phyloP scores from a whole-genome alignment of 1,140 invertebrate species.

The Drosophila sucinea region DNA sequence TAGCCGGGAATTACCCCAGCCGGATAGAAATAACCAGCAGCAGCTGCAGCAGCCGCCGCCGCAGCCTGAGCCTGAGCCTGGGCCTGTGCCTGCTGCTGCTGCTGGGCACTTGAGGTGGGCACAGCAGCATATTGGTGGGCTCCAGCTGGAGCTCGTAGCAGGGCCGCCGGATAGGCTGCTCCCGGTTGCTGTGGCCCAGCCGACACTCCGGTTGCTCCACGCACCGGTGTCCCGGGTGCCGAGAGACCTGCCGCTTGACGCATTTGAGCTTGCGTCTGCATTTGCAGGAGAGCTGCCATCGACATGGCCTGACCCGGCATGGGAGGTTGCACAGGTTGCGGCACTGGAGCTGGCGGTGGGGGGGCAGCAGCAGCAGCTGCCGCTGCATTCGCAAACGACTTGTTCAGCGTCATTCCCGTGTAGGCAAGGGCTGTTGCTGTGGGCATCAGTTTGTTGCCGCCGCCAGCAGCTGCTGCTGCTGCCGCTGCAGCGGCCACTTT shows the following conservation, averaged over 20 bases:
- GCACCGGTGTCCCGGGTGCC: slow-evolving; percentile 81
- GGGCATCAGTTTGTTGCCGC: slow-evolving; percentile 37
- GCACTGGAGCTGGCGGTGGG: slow-evolving; percentile 67
- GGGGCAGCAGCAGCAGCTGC: not conserved
- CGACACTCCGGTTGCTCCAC: slow-evolving; percentile 17
- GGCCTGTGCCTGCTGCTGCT: not conserved
- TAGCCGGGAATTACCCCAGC: slow-evolving; percentile 62
- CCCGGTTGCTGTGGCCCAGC: slow-evolving; percentile 27
- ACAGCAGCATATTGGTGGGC: slow-evolving; percentile 2
- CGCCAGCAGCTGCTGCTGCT: slow-evolving; percentile 48
- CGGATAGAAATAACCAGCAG: slow-evolving; percentile 71
- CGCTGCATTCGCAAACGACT: slow-evolving; percentile 83
- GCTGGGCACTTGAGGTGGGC: not conserved
- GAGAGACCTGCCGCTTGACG: slow-evolving; percentile 63
- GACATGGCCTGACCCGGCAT: slow-evolving; percentile 46
- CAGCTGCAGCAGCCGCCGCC: slow-evolving; percentile 58
- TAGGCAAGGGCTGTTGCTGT: slow-evolving; percentile 86
- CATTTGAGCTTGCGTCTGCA: slow-evolving; percentile 67
- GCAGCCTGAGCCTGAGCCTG: slow-evolving; percentile 13
- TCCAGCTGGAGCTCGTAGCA: slow-evolving; percentile 47
- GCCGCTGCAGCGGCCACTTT: slow-evolving; percentile 84
- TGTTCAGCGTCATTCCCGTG: slow-evolving; percentile 90
- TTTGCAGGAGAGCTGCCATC: slow-evolving; percentile 57
- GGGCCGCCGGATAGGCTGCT: slow-evolving; percentile 24
- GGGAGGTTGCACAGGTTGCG: slow-evolving; percentile 50